Percentiles rank a stretch among this genome's conserved stretches.
Evolutionary conservation across 1,140 invertebrate genomes (phyloP).

Genomic region (Lasaia peninsularis): DNA sequence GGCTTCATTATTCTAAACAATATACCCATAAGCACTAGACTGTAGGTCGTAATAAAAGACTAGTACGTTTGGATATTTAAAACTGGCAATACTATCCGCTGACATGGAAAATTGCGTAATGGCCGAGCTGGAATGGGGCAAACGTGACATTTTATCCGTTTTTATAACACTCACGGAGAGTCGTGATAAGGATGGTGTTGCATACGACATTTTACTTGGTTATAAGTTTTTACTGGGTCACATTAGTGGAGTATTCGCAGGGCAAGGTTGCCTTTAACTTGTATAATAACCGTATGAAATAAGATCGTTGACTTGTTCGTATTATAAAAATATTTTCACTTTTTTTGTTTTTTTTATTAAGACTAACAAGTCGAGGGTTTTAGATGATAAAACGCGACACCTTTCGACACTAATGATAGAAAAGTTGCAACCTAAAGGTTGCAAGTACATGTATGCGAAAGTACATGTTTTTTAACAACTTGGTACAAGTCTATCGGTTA

Average conservation of each 20-base stretch:
- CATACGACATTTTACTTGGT: neutral
- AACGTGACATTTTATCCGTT: slow-evolving; percentile 7
- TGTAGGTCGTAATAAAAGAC: slow-evolving; percentile 3
- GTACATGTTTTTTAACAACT: too few relatives aligned
- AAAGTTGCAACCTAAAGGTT: too few relatives aligned
- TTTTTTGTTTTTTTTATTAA: too few relatives aligned
- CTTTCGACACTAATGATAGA: too few relatives aligned
- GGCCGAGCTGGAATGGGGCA: slow-evolving; percentile 3
- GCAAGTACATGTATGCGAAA: too few relatives aligned
- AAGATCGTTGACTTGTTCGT: too few relatives aligned
- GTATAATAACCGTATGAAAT: too few relatives aligned
- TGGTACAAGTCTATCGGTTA: too few relatives aligned
- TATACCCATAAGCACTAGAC: neutral
- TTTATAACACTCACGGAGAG: slow-evolving; percentile 8
- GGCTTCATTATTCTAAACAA: neutral
- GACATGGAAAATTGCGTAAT: slow-evolving; percentile 13
- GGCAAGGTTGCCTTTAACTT: too few relatives aligned
- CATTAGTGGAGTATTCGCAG: neutral
- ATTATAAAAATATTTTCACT: too few relatives aligned
- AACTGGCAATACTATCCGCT: slow-evolving; percentile 11
- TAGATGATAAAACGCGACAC: too few relatives aligned
- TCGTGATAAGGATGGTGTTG: neutral
- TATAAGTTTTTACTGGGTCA: neutral
- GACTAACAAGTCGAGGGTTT: too few relatives aligned
- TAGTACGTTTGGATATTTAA: slow-evolving; percentile 6